These are phyloP conservation scores for Paedocypris micromegethes DNA, from an alignment of 2,797 vertebrate genomes.

Conservation along the genomic window DNA sequence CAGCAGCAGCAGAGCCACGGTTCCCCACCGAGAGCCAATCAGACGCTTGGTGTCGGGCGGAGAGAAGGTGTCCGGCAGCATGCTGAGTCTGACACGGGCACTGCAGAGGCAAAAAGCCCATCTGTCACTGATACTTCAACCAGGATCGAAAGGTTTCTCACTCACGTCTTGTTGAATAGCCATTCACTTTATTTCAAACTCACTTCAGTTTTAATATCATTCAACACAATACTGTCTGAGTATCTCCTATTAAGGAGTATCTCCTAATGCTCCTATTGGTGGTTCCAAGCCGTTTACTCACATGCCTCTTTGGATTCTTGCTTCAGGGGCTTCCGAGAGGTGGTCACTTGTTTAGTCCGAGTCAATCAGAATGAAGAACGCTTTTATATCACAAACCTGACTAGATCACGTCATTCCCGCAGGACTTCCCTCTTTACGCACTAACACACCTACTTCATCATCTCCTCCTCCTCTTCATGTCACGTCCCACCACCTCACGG, in stretches of 20 bases:
- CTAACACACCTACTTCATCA: conserved; percentile 22
- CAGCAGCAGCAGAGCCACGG: conserved; percentile 64
- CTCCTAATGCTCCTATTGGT: no score
- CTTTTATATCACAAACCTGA: conserved; percentile 67
- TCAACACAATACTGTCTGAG: no score
- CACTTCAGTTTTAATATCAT: neutral
- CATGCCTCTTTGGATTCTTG: conserved; percentile 25
- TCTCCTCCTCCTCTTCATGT: conserved; percentile 33
- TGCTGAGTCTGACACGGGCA: conserved; percentile 52
- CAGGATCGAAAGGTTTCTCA: neutral
- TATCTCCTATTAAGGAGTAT: no score
- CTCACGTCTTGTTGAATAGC: no score
- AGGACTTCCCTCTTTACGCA: conserved; percentile 20
- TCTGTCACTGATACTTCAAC: neutral
- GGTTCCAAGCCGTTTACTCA: conserved; percentile 14
- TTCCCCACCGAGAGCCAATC: conserved; percentile 62
- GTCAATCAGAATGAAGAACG: conserved; percentile 49
- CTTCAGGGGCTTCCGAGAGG: conserved; percentile 21
- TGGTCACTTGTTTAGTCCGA: conserved; percentile 34
- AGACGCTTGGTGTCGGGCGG: conserved; percentile 51
- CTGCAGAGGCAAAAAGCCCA: neutral
- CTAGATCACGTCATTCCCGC: conserved; percentile 54
- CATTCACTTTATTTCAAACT: neutral
- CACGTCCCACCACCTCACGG: conserved; percentile 48
- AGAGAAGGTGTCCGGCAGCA: conserved; percentile 58